These are phyloP conservation scores for Nemotelus pantherinus DNA, from an alignment of 2,888 invertebrate genomes.

Conservation along the genomic window DNA sequence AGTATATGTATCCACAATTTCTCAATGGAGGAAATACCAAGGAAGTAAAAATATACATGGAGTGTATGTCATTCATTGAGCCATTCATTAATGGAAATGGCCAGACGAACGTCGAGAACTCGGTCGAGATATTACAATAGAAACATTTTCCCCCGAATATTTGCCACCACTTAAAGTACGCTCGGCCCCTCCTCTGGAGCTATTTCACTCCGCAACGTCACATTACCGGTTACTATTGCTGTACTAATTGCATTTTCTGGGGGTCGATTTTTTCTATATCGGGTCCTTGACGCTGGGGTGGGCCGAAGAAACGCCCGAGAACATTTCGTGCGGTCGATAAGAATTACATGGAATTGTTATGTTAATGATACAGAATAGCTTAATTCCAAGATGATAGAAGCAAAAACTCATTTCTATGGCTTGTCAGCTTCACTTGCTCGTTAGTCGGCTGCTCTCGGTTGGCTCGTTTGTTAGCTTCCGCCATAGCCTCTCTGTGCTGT, in stretches of 20 bases:
- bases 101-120: not conserved
- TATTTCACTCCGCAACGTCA: not conserved
- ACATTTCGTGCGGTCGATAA: slow-evolving; percentile 17
- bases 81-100: slow-evolving; percentile 27
- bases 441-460: not conserved
- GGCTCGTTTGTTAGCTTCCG: not conserved
- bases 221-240: not conserved
- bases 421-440: slow-evolving; percentile 34
- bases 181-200: not conserved
- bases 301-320: not conserved
- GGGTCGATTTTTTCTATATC: not conserved
- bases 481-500: not conserved
- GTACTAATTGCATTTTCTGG: slow-evolving; percentile 22
- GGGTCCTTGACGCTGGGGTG: not conserved
- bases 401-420: slow-evolving; percentile 24
- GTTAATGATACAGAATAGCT: slow-evolving; percentile 36
- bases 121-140: slow-evolving; percentile 9
- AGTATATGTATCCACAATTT: not conserved
- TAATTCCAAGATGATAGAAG: slow-evolving; percentile 38
- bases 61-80: slow-evolving; percentile 28
- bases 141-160: slow-evolving; percentile 5
- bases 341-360: slow-evolving; percentile 35
- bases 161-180: not conserved
- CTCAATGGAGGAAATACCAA: not conserved
- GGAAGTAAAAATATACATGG: not conserved